phyloP scores from a whole-genome alignment of 2,888 invertebrate genomes.

The Scaptomyza cyrtandrae region DNA sequence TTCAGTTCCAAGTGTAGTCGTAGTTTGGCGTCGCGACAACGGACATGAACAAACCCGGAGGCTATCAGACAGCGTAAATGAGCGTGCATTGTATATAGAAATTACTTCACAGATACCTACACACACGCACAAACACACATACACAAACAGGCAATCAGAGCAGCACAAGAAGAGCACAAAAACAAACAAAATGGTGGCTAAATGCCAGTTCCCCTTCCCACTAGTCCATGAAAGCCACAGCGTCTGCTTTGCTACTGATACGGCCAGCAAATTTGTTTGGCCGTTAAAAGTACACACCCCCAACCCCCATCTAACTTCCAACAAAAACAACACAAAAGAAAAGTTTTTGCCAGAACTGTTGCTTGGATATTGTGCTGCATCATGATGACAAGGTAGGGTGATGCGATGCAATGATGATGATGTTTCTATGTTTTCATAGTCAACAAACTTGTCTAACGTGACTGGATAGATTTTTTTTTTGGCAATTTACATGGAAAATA shows the following conservation, averaged over 20 bases:
- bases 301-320: neutral
- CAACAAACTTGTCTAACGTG: conserved; percentile 11
- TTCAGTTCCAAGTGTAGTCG: conserved; percentile 31
- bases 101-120: conserved; percentile 32
- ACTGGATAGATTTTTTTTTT: conserved; percentile 19
- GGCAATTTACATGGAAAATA: conserved; percentile 41
- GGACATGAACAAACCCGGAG: conserved; percentile 76
- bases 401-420: conserved; percentile 32
- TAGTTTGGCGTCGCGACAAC: conserved; percentile 48
- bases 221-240: conserved; percentile 26
- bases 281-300: conserved; percentile 14
- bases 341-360: conserved; percentile 29
- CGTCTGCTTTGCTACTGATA: conserved; percentile 61
- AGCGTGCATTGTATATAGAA: conserved; percentile 74
- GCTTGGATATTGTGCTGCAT: conserved; percentile 35
- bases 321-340: neutral
- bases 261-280: conserved; percentile 68
- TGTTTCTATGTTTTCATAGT: conserved; percentile 15
- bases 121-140: neutral
- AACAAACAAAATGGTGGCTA: conserved; percentile 68
- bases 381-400: conserved; percentile 41
- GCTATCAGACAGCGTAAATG: conserved; percentile 80
- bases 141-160: conserved; percentile 6
- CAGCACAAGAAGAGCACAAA: conserved; percentile 28
- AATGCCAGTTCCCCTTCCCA: conserved; percentile 44